Base-by-base conservation (phyloP, 92 coral and sea anemone genomes). In the Porites rus region DNA sequence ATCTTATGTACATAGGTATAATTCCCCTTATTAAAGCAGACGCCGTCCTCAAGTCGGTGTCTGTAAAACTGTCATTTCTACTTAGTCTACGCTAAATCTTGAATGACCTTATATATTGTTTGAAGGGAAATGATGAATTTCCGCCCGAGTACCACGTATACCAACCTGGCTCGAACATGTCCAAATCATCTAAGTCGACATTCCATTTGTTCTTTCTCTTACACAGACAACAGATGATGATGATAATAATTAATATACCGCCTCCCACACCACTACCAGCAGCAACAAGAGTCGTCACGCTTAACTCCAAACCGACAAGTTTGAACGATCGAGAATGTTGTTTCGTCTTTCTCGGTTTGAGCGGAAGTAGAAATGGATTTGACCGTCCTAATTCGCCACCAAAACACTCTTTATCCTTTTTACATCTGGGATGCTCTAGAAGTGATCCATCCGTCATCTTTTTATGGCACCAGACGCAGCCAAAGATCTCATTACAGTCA, bases 381-480 rank as follows among this genome's bases (percentile, higher is more conserved):
- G 20, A 43, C 21, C 88, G 72, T 1, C 90, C 92, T 65, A 65
- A 31, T 20, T 80, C 78, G 2, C 94, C 94, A 11, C 86, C 94
- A 22, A 79, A 92, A 65, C 94, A 92, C 22, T 75, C 70, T 8
- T 63, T 75, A 71, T 85, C 90, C 28, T 64, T 68, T 8, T 77
- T 60, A 61, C 94, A 92, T 25, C 81, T 88, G 2, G 92, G 92
- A 28, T 68, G 38, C 51, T 85, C 78, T 6, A 89, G 85, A 19
- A 83, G 62, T n/a, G 62, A 51, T 28, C 78, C 78, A 9, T 80
- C 86, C 10, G 66, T 38, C 19, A 58, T 67, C 38, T 79, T 77
- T 82, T 76, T 84, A 12, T 72, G 38, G 53, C 94, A 92, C 94
- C 94, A 92, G 75, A 80, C 83, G 74, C 92, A 92, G 46, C 92